Percentiles rank a stretch among this genome's conserved stretches.
These are phyloP conservation scores for Zophobas atratus DNA, from an alignment of 1,140 invertebrate species.

Conservation along the genomic window DNA sequence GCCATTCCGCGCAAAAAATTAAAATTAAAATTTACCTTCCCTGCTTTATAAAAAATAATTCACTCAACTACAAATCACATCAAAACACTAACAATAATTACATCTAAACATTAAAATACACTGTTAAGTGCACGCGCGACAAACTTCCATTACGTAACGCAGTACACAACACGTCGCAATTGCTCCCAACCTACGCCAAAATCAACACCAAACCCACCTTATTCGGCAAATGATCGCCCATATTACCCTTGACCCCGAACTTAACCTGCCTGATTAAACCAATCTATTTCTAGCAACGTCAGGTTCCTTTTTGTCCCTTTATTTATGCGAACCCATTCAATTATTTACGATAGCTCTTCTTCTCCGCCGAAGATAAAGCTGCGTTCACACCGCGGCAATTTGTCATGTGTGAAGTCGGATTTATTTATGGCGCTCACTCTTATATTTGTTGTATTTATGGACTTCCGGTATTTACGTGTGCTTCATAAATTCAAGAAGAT, in stretches of 20 bases:
- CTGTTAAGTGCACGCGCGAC: too few relatives aligned
- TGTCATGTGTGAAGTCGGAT: not conserved
- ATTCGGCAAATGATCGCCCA: not conserved
- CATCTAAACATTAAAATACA: too few relatives aligned
- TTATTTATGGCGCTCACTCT: not conserved
- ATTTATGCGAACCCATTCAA: conserved; percentile 26
- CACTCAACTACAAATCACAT: too few relatives aligned
- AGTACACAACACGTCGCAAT: too few relatives aligned
- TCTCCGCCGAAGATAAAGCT: not conserved
- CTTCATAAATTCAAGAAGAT: not conserved
- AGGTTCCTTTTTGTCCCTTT: conserved; percentile 28
- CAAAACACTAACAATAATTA: too few relatives aligned
- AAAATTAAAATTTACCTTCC: too few relatives aligned
- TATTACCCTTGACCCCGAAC: conserved; percentile 9
- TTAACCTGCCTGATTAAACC: conserved; percentile 27
- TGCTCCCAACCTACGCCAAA: not conserved
- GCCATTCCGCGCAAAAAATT: too few relatives aligned
- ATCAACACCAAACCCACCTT: not conserved
- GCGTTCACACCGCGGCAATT: conserved; percentile 23
- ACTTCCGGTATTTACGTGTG: not conserved
- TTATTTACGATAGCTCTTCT: conserved; percentile 6
- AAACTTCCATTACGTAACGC: too few relatives aligned
- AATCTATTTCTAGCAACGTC: conserved; percentile 14
- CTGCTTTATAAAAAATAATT: too few relatives aligned
- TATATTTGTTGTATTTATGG: not conserved